These are phyloP conservation scores for Pangasius krempfi DNA, from an alignment of 2,797 vertebrate species.

Conservation along the genomic window DNA sequence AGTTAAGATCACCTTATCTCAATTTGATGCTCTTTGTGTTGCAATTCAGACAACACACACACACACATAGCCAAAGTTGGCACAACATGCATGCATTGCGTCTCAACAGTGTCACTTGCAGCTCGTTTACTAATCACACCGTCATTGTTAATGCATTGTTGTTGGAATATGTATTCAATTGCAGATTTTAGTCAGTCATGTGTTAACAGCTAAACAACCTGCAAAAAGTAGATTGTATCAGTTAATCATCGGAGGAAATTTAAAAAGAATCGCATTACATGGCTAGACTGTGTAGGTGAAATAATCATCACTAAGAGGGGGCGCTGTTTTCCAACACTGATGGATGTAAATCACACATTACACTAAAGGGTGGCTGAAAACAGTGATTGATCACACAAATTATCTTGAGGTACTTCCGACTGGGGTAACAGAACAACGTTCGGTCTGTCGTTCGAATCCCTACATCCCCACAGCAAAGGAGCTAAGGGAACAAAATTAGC, in stretches of 20 bases:
- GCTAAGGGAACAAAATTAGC: background rate
- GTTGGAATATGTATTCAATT: background rate
- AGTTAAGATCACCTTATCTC: background rate
- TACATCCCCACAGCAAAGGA: background rate
- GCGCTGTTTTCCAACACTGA: background rate
- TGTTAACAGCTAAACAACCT: background rate
- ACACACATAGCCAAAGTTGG: background rate
- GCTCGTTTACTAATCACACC: background rate
- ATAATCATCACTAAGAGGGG: background rate
- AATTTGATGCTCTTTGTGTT: background rate
- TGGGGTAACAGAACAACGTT: background rate
- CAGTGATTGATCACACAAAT: background rate
- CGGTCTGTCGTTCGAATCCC: background rate
- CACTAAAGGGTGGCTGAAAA: background rate
- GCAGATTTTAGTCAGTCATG: background rate
- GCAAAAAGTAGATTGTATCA: background rate
- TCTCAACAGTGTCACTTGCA: background rate
- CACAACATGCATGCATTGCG: background rate
- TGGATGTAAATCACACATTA: no score
- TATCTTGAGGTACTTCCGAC: background rate
- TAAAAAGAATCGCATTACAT: background rate
- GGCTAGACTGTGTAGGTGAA: background rate
- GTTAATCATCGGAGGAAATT: background rate
- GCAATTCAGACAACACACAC: background rate
- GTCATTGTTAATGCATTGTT: background rate